Conservation (phyloP, 1,140 invertebrate species). For the Oryctes rhinoceros region DNA sequence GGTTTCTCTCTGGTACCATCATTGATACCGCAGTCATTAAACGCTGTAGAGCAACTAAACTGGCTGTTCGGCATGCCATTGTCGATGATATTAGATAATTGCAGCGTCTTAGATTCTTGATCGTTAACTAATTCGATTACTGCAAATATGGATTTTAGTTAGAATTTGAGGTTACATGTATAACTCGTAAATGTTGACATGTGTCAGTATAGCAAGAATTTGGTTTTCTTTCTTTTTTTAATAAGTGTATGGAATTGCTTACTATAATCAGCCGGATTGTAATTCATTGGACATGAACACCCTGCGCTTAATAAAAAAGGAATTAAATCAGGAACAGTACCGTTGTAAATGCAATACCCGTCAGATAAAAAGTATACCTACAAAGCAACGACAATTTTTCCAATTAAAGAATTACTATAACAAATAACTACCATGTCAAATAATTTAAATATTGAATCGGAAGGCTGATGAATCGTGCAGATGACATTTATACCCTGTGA, state of each 20-base stretch:
- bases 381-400: constrained; percentile 36
- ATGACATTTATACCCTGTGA: constrained; percentile 71
- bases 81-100: constrained; percentile 44
- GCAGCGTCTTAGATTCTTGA: constrained; percentile 54
- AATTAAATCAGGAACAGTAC: constrained; percentile 72
- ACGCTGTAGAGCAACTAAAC: no score
- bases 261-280: constrained; percentile 87
- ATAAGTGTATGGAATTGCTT: constrained; percentile 51
- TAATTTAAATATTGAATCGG: constrained; percentile 78
- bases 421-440: constrained; percentile 70
- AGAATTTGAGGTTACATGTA: constrained; percentile 12
- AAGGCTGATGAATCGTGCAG: constrained; percentile 87
- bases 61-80: constrained; percentile 44
- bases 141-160: constrained; percentile 47
- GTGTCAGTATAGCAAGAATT: no score
- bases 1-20: constrained; percentile 60
- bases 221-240: no score
- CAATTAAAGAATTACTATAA: neutral
- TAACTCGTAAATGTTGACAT: neutral
- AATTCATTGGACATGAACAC: constrained; percentile 77
- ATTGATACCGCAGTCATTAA: constrained; percentile 37
- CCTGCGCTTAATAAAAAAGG: constrained; percentile 73
- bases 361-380: constrained; percentile 73
- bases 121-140: constrained; percentile 63
- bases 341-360: constrained; percentile 79